Conservation (phyloP, 2,888 invertebrate genomes). For the Ophraella communa region DNA sequence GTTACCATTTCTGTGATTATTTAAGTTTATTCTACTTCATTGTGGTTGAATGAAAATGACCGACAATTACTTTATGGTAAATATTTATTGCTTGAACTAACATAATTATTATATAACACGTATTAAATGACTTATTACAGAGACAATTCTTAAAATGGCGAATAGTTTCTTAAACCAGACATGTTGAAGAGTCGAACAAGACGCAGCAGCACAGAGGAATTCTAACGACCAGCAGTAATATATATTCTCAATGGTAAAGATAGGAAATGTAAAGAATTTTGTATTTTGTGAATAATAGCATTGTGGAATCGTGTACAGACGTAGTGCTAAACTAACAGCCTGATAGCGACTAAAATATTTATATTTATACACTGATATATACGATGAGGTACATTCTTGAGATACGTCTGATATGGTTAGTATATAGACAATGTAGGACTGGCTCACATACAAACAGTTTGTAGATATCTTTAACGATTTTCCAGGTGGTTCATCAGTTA, state of each 20-base stretch:
- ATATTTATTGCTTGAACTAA: too few species aligned
- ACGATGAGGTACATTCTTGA: slow-evolving; percentile 48
- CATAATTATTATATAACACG: slow-evolving; percentile 5
- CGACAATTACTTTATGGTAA: too few species aligned
- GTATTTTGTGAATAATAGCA: slow-evolving; percentile 58
- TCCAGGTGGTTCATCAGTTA: too few species aligned
- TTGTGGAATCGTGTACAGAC: slow-evolving; percentile 55
- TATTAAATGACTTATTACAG: slow-evolving; percentile 22
- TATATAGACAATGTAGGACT: not conserved
- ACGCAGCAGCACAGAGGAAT: slow-evolving; percentile 31
- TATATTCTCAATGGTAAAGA: slow-evolving; percentile 38
- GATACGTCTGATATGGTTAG: slow-evolving; percentile 44
- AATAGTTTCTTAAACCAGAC: slow-evolving; percentile 21
- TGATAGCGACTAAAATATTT: slow-evolving; percentile 52
- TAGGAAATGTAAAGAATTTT: slow-evolving; percentile 55
- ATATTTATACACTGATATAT: slow-evolving; percentile 51
- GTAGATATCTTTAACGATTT: too few species aligned
- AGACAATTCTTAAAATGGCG: slow-evolving; percentile 20
- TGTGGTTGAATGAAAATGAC: too few species aligned
- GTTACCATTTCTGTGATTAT: too few species aligned
- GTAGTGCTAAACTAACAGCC: slow-evolving; percentile 52
- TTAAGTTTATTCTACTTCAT: too few species aligned
- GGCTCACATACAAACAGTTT: not conserved
- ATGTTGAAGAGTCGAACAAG: slow-evolving; percentile 27
- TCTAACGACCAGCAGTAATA: slow-evolving; percentile 29